These are phyloP conservation scores for Rotaria magnacalcarata DNA, from an alignment of 2,888 invertebrate genomes.

Conservation along the genomic window DNA sequence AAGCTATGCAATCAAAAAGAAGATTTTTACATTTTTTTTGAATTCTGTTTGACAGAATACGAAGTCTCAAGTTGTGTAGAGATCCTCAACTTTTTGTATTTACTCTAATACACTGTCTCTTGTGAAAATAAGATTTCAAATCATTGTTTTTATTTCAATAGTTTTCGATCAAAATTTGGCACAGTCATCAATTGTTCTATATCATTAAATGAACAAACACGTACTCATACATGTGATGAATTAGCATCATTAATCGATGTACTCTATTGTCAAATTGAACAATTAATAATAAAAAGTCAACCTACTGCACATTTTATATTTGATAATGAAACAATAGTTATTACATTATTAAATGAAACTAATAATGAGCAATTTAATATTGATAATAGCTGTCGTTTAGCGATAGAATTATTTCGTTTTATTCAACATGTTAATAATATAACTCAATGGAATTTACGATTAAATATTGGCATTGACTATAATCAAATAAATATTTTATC, in stretches of 20 bases:
- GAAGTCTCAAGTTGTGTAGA: too few species aligned
- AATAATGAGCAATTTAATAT: conserved; percentile 1
- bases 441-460: not conserved
- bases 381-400: conserved; percentile 14
- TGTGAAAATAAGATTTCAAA: too few species aligned
- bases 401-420: not conserved
- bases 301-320: not conserved
- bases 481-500: not conserved
- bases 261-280: conserved; percentile 31
- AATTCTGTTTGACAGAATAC: too few species aligned
- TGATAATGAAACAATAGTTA: not conserved
- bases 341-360: conserved; percentile 1
- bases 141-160: not conserved
- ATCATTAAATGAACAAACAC: conserved; percentile 1
- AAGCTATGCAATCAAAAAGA: too few species aligned
- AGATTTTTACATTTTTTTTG: too few species aligned
- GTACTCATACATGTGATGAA: conserved; percentile 27
- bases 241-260: conserved; percentile 3
- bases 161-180: not conserved
- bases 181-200: not conserved
- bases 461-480: not conserved
- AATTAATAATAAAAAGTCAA: not conserved
- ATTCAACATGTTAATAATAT: conserved; percentile 17
- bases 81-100: too few species aligned
- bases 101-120: too few species aligned